Conservation (phyloP, 2,113 vertebrate genomes). For the Aegotheles bennettii region DNA sequence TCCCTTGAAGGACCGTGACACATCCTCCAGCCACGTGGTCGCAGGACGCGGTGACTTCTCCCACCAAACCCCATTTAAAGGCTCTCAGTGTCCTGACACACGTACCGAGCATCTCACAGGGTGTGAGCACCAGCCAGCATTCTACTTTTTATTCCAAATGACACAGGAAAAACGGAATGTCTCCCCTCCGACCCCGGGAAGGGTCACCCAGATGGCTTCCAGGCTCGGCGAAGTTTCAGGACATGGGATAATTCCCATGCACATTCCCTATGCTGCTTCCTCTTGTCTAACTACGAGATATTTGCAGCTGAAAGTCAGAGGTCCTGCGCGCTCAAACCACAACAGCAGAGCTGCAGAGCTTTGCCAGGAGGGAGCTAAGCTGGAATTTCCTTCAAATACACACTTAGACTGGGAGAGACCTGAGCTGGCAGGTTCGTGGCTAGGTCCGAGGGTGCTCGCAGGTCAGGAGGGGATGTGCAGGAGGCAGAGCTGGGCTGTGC, state of each 20-base stretch:
- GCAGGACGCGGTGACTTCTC: too few species aligned
- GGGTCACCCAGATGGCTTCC: slow-evolving; percentile 46
- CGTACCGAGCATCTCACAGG: neutral
- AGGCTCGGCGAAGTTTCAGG: neutral
- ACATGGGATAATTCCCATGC: slow-evolving; percentile 22
- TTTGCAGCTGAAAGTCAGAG: slow-evolving; percentile 40
- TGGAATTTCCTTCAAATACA: slow-evolving; percentile 32
- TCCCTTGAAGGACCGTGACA: neutral
- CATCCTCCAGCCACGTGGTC: neutral
- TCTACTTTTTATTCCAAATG: neutral
- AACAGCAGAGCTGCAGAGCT: neutral
- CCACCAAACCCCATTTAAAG: too few species aligned
- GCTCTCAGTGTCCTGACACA: neutral
- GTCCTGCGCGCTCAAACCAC: neutral
- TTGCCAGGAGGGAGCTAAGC: neutral
- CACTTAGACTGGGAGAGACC: neutral
- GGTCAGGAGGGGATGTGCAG: neutral
- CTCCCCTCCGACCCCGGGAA: neutral
- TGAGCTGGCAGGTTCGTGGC: neutral
- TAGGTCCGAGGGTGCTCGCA: neutral
- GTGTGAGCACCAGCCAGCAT: neutral
- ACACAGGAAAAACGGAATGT: slow-evolving; percentile 43
- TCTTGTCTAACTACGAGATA: neutral
- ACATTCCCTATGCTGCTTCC: neutral
- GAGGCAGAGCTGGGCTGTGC: neutral